Evolutionary conservation across 2,888 invertebrate genomes (phyloP).

Genomic region (Dicroscelio sp.): DNA sequence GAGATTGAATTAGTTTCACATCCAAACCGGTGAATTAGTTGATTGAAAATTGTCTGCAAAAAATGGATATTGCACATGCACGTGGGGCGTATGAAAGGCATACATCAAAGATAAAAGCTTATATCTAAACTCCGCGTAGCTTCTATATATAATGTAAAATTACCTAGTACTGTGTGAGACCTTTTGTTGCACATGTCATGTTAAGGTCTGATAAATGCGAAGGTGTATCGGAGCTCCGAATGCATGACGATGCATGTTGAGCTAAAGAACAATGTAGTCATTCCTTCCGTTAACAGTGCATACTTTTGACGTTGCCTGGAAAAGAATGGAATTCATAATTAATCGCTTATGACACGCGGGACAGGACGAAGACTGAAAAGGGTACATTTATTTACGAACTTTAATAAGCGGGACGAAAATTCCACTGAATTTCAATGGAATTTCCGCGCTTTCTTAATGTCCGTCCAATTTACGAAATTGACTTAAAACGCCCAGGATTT

Average conservation of each 20-base stretch:
- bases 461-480: too few relatives aligned
- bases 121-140: slow-evolving; percentile 27
- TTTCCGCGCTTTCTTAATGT: too few relatives aligned
- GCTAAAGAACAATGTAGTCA: slow-evolving; percentile 84
- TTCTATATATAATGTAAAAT: slow-evolving; percentile 68
- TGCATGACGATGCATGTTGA: slow-evolving; percentile 86
- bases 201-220: slow-evolving; percentile 87
- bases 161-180: slow-evolving; percentile 87
- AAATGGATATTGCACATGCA: neutral
- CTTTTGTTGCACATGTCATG: slow-evolving; percentile 88
- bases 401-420: neutral
- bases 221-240: slow-evolving; percentile 82
- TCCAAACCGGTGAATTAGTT: neutral
- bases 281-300: slow-evolving; percentile 86
- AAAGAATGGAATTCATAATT: slow-evolving; percentile 70
- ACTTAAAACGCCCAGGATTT: too few relatives aligned
- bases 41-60: slow-evolving; percentile 30
- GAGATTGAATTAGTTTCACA: too few relatives aligned
- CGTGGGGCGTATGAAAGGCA: slow-evolving; percentile 2
- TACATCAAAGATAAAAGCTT: slow-evolving; percentile 61
- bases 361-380: neutral
- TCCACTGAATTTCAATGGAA: too few relatives aligned
- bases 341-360: neutral
- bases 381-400: too few relatives aligned
- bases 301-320: slow-evolving; percentile 85